Base-by-base conservation (phyloP, 1,140 invertebrate species). In the Lucilia sericata region DNA sequence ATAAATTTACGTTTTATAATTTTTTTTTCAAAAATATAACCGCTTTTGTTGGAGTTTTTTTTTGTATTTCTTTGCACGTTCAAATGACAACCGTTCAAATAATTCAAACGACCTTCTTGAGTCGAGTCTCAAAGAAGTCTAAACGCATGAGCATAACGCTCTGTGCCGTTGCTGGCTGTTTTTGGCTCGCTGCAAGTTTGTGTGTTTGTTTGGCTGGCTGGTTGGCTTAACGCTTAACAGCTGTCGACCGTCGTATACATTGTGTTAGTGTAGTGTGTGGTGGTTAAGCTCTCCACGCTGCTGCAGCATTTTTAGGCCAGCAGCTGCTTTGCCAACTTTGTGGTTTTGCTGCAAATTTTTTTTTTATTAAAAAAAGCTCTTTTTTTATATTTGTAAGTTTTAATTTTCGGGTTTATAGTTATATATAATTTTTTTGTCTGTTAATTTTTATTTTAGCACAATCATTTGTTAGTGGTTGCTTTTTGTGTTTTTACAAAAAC, bases 91-190 rank as follows among this genome's bases (percentile, higher is more conserved):
- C 55, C 74, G 85, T 86, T 85, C 86, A 87, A 88, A 36, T 74
- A 49, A 80, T n/a, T 74, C 34, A 86, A 86, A 88, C 88, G 88
- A 90, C 88, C 88, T 90, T 90, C 89, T 87, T 86, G 87, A 88
- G 88, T 88, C 84, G 84, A 86, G 85, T 88, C 88, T 87, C 87
- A 88, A 88, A 88, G 88, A 90, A 88, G 88, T 90, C 88, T 90
- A 88, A 90, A 87, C 87, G 86, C 86, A 87, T 86, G 87, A 87
- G 87, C 86, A 84, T n/a, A 36, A 42, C 9, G 75, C 55, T 60
- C 55, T 17, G 0, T 60, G 55, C 55, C 55, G 55, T 60, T n/a
- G 55, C 55, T 60, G 55, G 55, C 55, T 60, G 55, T 60, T 60
- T 60, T 60, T 60, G 55, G 55, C 55, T 60, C n/a, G 55, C n/a